Evolutionary conservation across 2,797 vertebrate genomes (phyloP).

Genomic region (Lophotriccus pileatus): DNA sequence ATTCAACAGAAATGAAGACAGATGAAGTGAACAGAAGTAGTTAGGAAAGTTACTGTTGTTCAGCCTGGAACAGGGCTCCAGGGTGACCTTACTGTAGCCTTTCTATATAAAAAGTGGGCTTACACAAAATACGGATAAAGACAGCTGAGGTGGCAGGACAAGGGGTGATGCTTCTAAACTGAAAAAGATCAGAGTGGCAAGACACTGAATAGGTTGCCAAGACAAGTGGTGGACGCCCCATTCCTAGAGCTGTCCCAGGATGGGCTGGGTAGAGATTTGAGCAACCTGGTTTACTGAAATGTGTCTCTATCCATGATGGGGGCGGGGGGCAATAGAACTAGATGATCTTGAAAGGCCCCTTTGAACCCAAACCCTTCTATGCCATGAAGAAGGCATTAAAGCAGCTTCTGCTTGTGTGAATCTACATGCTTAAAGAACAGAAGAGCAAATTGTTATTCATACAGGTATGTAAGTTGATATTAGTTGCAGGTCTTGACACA

Average conservation of each 20-base stretch:
- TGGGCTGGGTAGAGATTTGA: neutral
- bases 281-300: fast-evolving
- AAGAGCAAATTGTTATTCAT: neutral
- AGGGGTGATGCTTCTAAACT: neutral
- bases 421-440: neutral
- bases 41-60: neutral
- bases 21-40: neutral
- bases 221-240: fast-evolving
- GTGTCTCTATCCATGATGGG: fast-evolving
- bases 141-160: neutral
- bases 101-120: neutral
- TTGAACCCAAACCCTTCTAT: neutral
- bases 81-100: fast-evolving
- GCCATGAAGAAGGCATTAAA: neutral
- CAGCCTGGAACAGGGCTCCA: neutral
- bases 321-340: fast-evolving
- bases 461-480: neutral
- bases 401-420: neutral
- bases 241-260: neutral
- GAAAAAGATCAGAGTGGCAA: fast-evolving
- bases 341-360: neutral
- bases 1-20: neutral
- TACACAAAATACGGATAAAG: neutral
- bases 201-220: neutral
- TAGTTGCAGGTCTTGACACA: neutral